These are phyloP conservation scores for Nesidiocoris tenuis DNA, from an alignment of 2,888 invertebrate genomes.

Conservation along the genomic window DNA sequence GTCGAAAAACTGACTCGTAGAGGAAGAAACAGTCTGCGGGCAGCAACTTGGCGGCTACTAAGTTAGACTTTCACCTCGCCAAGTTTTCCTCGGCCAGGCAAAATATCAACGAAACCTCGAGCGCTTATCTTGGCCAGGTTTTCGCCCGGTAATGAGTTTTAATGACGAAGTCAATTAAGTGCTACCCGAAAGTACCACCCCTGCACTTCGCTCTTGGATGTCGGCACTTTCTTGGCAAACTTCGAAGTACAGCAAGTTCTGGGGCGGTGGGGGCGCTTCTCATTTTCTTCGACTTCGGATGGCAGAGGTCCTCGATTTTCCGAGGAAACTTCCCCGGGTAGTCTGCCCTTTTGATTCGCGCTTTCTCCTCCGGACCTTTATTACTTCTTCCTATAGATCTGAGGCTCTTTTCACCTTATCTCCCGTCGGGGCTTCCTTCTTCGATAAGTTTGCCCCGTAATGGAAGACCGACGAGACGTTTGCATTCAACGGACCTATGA, in stretches of 20 bases:
- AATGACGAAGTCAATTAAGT: constrained; percentile 33
- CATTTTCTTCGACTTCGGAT: background rate
- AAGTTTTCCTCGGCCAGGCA: background rate
- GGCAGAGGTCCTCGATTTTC: background rate
- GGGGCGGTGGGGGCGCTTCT: background rate
- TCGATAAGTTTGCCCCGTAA: background rate
- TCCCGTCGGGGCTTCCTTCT: background rate
- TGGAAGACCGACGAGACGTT: background rate
- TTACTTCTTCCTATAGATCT: background rate
- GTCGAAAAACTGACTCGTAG: background rate
- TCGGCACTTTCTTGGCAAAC: background rate
- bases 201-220: constrained; percentile 1
- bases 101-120: background rate
- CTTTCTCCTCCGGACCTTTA: background rate
- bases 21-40: background rate
- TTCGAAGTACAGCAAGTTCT: background rate
- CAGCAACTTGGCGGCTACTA: background rate
- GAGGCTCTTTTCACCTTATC: background rate
- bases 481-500: background rate
- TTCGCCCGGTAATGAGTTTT: constrained; percentile 26
- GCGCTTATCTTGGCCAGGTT: background rate
- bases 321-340: background rate
- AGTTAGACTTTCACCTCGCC: background rate
- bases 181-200: constrained; percentile 14
- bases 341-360: background rate